Evolutionary conservation across 2,888 invertebrate species (phyloP), one percentile per base, ranked within the genome.

Genomic region (Horisme vitalbata): DNA sequence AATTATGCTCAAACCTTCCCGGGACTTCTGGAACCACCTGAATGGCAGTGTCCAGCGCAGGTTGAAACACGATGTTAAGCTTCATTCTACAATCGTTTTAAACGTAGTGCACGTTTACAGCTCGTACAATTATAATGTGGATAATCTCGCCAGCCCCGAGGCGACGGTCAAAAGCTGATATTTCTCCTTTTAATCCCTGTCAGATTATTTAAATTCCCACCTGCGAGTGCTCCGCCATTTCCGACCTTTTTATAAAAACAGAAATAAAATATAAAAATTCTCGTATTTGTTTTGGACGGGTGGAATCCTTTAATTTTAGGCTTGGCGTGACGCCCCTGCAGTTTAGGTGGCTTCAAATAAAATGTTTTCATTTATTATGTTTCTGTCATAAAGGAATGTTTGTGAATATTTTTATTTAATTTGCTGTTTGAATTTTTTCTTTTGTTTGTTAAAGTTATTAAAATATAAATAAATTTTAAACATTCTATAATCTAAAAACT

Each of bases 171-270:
- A 83, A 86, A 79, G 85, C 87, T 86, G 85, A 87, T 89, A 85
- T 87, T 88, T 83, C 80, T 87, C 83, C 73, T 83, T 86, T 88
- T 88, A 88, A 88, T 87, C 88, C 88, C 79, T 85, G 87, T 86
- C 88, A 87, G 88, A 88, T 89, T 89, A 88, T 89, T 89, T 88
- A 88, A 88, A 89, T 88, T 87, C 88, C 89, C 89, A 89, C 88
- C 89, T 89, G 88, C 78, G 79, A 76, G 72, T 70, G 71, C 72
- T 77, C 70, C 63, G 66, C 74, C 75, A 68, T 78, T 77, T 76
- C 73, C 73, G 58, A 55, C 56, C 68, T 59, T 60, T 59, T 85
- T 86, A 84, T 86, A 84, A 11, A 80, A 83, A 83, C 79, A 79
- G 82, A 83, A 87, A 86, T 85, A 87, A 85, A 88, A 86, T 85